Conservation (phyloP, 2,797 vertebrate genomes). For the Hapalemur alaotrensis region DNA sequence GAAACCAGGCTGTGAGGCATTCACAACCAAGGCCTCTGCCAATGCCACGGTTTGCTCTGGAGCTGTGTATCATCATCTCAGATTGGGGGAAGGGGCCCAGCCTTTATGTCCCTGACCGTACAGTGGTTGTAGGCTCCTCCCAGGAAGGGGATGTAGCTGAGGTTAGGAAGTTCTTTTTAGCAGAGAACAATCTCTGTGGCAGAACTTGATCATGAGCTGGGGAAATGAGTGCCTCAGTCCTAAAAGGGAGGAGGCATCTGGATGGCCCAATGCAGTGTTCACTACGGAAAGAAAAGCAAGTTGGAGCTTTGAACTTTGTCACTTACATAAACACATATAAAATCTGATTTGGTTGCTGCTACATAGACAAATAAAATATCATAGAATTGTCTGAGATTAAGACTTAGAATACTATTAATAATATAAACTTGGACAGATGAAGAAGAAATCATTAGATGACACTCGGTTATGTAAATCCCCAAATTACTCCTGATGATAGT, state of each 20-base stretch:
- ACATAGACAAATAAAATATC: not conserved
- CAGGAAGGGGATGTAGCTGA: not conserved
- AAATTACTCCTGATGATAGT: not conserved
- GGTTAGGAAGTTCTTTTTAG: not conserved
- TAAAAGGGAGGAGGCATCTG: not conserved
- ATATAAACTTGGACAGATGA: not conserved
- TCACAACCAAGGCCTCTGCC: not conserved
- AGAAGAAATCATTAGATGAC: not conserved
- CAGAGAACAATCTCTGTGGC: not conserved
- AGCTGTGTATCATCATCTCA: not conserved
- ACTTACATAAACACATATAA: not conserved
- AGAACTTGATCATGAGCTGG: not conserved
- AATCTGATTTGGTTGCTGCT: not conserved
- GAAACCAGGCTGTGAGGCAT: not conserved
- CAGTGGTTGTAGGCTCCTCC: not conserved
- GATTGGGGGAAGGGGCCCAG: too few relatives aligned
- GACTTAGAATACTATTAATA: not conserved
- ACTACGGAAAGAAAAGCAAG: not conserved
- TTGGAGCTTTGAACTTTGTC: not conserved
- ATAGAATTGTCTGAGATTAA: not conserved
- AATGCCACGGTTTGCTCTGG: not conserved
- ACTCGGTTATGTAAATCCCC: not conserved
- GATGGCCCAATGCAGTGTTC: not conserved
- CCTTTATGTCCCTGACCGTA: not conserved
- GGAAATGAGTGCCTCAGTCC: not conserved